Evolutionary conservation across 1,140 invertebrate species (phyloP), one percentile per base, ranked within the genome.

Genomic region (Drosophila tristis): DNA sequence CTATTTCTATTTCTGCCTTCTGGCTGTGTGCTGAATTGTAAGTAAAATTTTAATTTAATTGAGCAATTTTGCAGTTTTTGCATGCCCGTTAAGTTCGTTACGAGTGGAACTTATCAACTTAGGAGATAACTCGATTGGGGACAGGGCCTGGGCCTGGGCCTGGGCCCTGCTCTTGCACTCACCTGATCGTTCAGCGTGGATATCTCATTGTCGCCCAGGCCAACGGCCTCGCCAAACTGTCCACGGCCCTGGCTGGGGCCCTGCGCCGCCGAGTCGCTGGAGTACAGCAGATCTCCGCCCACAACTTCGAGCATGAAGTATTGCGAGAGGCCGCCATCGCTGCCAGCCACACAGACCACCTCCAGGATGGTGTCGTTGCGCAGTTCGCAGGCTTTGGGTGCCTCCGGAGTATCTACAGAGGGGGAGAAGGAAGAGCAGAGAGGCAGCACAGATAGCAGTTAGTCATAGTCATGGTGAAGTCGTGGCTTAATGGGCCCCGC

Each of bases 281-380:
- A 60, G 49, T 93, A 93, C 59, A 91, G 93, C n/a, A 93, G 86
- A 53, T 93, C 91, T 64, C 94, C 93, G 86, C 96, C 96, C 67
- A 95, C 94, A 44, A 97, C 96, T 93, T 97, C 96, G 50, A 97
- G 93, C 48, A 97, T 93, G 92, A 98, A 98, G 84, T 95, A 95
- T 92, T 98, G 97, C 15, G 95, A 94, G 16, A 97, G 93, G 5
- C 97, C 97, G 9, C 97, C 97, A 79, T 97, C 96, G 77, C 95
- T 95, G 16, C 96, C 96, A 0, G 96, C 94, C 50, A 94, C 92
- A 92, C 97, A 97, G 58, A 94, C 95, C 47, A 97, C 96, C 90
- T 95, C 95, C 54, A 97, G 92, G 9, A 93, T 90, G 39, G 93
- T 94, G 44, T 95, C 94, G 91, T 96, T 96, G 77, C 94, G 93